Evolutionary conservation across 1,140 invertebrate genomes (phyloP).

Genomic region (Drosophila pachea): DNA sequence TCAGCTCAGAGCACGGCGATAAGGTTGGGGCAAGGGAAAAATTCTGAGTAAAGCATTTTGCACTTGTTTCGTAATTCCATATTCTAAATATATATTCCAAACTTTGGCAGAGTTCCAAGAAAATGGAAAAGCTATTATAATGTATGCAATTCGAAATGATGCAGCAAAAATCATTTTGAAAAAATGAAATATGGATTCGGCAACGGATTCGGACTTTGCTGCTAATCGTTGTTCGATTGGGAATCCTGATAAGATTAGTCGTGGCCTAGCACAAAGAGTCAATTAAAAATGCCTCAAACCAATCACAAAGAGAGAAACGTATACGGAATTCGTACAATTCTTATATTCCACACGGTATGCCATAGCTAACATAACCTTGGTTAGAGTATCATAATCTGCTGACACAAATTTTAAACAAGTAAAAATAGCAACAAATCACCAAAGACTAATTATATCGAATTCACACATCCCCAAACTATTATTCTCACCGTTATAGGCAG

Average conservation of each 20-base stretch:
- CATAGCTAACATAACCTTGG: neutral
- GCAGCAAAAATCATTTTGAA: neutral
- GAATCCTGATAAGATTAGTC: slow-evolving; percentile 14
- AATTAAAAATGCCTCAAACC: too few relatives aligned
- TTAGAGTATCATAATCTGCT: slow-evolving; percentile 36
- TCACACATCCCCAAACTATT: slow-evolving; percentile 56
- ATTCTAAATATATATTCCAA: too few relatives aligned
- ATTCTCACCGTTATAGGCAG: slow-evolving; percentile 22
- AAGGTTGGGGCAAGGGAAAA: slow-evolving; percentile 3
- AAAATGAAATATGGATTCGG: slow-evolving; percentile 25
- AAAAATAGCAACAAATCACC: slow-evolving; percentile 44
- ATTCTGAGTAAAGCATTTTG: slow-evolving; percentile 1
- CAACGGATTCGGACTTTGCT: slow-evolving; percentile 47
- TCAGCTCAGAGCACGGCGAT: slow-evolving; percentile 16
- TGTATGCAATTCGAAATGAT: neutral
- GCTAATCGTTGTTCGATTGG: slow-evolving; percentile 15
- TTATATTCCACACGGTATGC: neutral
- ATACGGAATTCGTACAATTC: too few relatives aligned
- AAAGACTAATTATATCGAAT: slow-evolving; percentile 19
- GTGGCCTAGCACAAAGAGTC: too few relatives aligned
- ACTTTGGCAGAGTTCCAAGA: slow-evolving; percentile 13
- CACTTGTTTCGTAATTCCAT: slow-evolving; percentile 6
- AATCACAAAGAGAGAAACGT: neutral
- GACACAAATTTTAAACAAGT: slow-evolving; percentile 19
- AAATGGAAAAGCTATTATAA: neutral